Conservation (phyloP, 2,888 invertebrate genomes). For the Rhimphoctona megacephalus region DNA sequence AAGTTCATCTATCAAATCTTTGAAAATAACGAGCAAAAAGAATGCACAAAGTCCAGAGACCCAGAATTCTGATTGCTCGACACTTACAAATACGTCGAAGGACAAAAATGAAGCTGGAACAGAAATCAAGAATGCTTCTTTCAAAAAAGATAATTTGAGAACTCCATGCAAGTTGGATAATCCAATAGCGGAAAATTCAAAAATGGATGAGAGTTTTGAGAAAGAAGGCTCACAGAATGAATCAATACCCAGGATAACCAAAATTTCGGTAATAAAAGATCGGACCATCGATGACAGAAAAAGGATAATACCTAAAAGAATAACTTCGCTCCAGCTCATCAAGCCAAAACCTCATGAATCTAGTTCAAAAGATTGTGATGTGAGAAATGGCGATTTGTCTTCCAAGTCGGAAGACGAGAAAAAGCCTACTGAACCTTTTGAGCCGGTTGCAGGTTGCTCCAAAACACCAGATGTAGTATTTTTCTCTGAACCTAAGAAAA, state of each 20-base stretch:
- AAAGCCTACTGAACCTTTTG: not conserved
- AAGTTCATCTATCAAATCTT: not conserved
- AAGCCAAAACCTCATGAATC: not conserved
- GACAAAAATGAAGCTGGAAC: not conserved
- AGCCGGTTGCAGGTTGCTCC: slow-evolving; percentile 32
- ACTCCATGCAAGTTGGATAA: not conserved
- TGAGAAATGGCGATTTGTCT: not conserved
- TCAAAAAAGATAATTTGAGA: not conserved
- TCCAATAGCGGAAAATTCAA: not conserved
- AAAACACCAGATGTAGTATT: slow-evolving; percentile 7
- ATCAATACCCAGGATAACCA: not conserved
- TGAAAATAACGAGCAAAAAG: not conserved
- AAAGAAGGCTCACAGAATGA: not conserved
- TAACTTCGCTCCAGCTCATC: not conserved
- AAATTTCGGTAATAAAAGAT: not conserved
- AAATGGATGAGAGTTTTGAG: not conserved
- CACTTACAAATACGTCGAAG: not conserved
- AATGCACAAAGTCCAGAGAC: not conserved
- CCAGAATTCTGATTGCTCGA: not conserved
- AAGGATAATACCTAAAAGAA: slow-evolving; percentile 20
- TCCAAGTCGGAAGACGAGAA: not conserved
- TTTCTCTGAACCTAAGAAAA: not conserved
- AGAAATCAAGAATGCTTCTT: not conserved
- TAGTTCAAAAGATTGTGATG: not conserved
- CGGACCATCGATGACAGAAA: not conserved